Evolutionary conservation across 2,113 vertebrate species (phyloP), one percentile per base, ranked within the genome.

Genomic region (Psittacus erithacus): DNA sequence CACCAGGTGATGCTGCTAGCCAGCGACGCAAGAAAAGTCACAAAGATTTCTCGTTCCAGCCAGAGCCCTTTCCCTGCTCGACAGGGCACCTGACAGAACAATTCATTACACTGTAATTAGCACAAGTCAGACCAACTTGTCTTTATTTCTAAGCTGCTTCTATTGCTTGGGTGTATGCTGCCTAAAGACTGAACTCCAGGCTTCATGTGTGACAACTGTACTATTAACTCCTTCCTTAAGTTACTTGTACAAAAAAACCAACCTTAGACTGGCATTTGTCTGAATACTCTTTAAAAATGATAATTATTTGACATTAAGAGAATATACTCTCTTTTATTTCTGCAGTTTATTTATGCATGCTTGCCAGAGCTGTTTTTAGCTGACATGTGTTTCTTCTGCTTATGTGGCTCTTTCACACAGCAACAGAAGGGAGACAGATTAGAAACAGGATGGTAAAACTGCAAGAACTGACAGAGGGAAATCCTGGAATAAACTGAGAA

Each of bases 301-400:
- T 73, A 44, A 69, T 91, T 71, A 74, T 78, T 59, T 83, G 75
- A 73, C 44, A 70, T 35, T 39, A 71, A 78, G 29, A 59, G 23
- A 94, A 71, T 43, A 74, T 18, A 33, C 13, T 83, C 52, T 46
- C 19, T 90, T 43, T 43, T 73, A 73, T 69, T 75, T 67, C 87
- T 85, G 87, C 87, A 77, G 78, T 47, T 90, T 44, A 41, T 60
- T 88, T 73, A 20, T 62, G 73, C 53, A 50, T 0, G 1, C 44
- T 75, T 73, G 86, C 65, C 82, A 82, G 74, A 67, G 77, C 85
- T 92, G 88, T 15, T 88, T 93, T 92, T 60, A 88, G 85, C 39
- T 88, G 73, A 76, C 79, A 50, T 46, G 62, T 65, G 52, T 75
- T 86, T 57, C 80, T 90, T 62, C 67, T 92, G 93, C 94, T 88